Evolutionary conservation across 1,140 invertebrate species (phyloP).

Genomic region (Trichonephila inaurata): DNA sequence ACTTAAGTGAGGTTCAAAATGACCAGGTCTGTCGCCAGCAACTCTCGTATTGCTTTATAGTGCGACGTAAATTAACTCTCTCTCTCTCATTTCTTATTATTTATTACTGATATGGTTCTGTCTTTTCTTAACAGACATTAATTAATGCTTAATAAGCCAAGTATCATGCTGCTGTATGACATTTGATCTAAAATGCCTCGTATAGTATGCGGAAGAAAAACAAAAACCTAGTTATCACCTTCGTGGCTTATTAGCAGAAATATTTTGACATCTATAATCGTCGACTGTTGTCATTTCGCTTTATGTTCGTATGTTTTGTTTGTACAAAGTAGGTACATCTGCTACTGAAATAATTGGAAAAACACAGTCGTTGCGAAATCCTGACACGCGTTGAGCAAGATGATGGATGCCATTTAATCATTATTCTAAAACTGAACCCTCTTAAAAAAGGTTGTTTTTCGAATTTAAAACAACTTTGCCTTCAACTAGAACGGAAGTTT

Average conservation of each 20-base stretch:
- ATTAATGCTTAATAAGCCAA: too few relatives aligned
- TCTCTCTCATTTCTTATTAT: too few relatives aligned
- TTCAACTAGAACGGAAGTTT: neutral
- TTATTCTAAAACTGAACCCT: neutral
- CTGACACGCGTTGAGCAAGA: conserved; percentile 18
- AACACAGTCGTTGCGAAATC: neutral
- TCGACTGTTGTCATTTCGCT: neutral
- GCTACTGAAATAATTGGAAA: neutral
- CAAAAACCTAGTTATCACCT: too few relatives aligned
- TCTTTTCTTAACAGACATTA: too few relatives aligned
- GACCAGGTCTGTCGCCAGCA: too few relatives aligned
- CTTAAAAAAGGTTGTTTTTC: neutral
- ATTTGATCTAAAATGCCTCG: too few relatives aligned
- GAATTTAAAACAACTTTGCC: neutral
- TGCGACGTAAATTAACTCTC: too few relatives aligned
- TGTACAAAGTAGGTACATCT: neutral
- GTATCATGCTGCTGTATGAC: too few relatives aligned
- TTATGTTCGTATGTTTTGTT: neutral
- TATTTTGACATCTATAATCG: neutral
- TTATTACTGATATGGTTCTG: too few relatives aligned
- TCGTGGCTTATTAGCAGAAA: neutral
- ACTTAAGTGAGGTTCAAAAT: too few relatives aligned
- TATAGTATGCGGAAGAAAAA: too few relatives aligned
- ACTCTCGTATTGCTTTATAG: too few relatives aligned
- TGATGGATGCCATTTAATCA: neutral